phyloP scores from a whole-genome alignment of 2,888 invertebrate species.

The Pyrocoelia pectoralis region DNA sequence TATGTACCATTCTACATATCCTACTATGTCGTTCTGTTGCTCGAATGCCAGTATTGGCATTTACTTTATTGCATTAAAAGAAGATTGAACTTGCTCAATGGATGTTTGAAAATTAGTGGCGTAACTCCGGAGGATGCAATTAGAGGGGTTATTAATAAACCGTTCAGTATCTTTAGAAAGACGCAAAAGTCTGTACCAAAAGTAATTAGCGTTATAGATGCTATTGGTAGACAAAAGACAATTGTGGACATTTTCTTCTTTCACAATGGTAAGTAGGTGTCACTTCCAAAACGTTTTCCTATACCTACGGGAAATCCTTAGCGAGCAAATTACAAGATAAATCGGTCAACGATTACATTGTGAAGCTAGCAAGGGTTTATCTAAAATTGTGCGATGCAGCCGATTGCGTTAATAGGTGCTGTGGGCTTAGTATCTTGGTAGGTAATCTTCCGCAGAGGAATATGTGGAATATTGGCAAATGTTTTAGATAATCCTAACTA shows the following conservation, averaged over 20 bases:
- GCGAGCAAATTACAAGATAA: slow-evolving; percentile 14
- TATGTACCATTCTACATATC: slow-evolving; percentile 29
- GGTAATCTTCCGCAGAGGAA: background rate
- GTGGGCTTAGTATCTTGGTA: slow-evolving; percentile 24
- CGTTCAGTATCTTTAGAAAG: slow-evolving; percentile 19
- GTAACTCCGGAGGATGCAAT: slow-evolving; percentile 14
- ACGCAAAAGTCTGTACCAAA: background rate
- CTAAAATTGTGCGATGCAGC: slow-evolving; percentile 23
- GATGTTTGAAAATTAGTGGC: slow-evolving; percentile 13
- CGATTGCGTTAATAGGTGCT: slow-evolving; percentile 21
- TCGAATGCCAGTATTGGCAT: slow-evolving; percentile 34
- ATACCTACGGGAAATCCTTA: background rate
- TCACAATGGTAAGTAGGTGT: slow-evolving; percentile 20
- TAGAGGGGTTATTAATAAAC: slow-evolving; percentile 21
- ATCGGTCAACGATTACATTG: slow-evolving; percentile 12
- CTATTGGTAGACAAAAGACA: slow-evolving; percentile 16
- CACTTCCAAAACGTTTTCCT: background rate
- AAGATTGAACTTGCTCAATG: slow-evolving; percentile 21
- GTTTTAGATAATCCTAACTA: slow-evolving; percentile 56
- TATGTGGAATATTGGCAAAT: background rate
- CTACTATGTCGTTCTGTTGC: slow-evolving; percentile 21
- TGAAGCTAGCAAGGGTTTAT: slow-evolving; percentile 17
- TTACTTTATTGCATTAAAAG: slow-evolving; percentile 18
- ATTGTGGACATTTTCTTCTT: slow-evolving; percentile 22
- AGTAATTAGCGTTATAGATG: slow-evolving; percentile 18